Evolutionary conservation across 1,140 invertebrate species (phyloP), one percentile per base, ranked within the genome.

Genomic region (Papilio dardanus): DNA sequence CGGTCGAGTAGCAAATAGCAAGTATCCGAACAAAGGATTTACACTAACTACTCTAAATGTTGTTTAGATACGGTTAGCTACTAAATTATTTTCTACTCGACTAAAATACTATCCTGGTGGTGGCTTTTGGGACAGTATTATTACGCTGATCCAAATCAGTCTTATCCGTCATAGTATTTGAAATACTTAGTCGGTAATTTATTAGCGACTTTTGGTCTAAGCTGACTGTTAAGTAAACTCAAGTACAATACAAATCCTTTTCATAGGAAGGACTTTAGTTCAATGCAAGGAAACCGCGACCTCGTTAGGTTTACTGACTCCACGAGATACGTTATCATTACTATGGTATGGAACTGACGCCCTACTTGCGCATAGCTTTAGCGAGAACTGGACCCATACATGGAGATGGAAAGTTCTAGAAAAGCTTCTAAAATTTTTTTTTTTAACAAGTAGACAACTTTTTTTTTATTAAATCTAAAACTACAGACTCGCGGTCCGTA

Each of bases 231-330:
- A 8, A 37, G 42, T 24, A 12, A 1, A 2, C 10, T 46, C 5
- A 14, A 24, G 30, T 30, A 16, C 30, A 3, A 3, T 62, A 30
- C 24, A 62, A 62, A 62, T 62, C 54, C 54, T 62, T 6, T 62
- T 62, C 3, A 28, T 14, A 12, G 21, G 54, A 58, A 58, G 12
- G 28, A 62, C 10, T 62, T 62, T 62, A 14, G 24, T 62, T 30
- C 21, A 62, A 62, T 30, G 54, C 54, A 62, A 62, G 54, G 54
- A 62, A 62, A 62, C 24, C 54, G 21, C 24, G 54, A 16, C 54
- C 54, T 62, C 54, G 24, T 62, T 62, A 24, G 54, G 54, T 62
- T 62, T 62, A 62, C 30, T 62, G 54, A 14, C 54, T 14, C 54
- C 24, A 24, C 24, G 3, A 62, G 54, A 62, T 62, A 62, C 14